Base-by-base conservation (phyloP, 2,888 invertebrate species). In the Lycophotia porphyrea region DNA sequence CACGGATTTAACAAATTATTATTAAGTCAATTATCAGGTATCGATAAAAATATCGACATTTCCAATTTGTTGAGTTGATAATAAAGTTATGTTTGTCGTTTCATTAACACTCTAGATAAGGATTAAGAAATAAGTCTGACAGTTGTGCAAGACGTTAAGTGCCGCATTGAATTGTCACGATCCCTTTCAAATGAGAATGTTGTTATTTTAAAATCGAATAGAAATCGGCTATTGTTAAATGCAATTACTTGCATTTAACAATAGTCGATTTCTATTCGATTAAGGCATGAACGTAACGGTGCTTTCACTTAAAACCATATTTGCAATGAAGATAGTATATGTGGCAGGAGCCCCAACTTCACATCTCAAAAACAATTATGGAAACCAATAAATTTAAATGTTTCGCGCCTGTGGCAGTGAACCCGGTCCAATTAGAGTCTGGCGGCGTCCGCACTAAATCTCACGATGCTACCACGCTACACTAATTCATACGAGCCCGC, bases 401-500 rank as follows among this genome's bases (percentile, higher is more conserved):
- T 93, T 95, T 93, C 92, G 93, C 93, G 96, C 96, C 96, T 87
- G 91, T 93, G 94, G 96, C 95, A 90, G 92, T 92, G 93, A 93
- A 93, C 93, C 93, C 92, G 91, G 94, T 94, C 95, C 96, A 96
- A 96, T 96, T 96, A 96, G 96, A 93, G 92, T 89, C 89, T 88
- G 90, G 91, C 91, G 91, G 90, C 92, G 92, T 93, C 93, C 90
- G 93, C 93, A 95, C 93, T 96, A 96, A 96, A 96, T 96, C 96
- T 96, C 92, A 86, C 86, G 82, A 87, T 81, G 96, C 96, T 96
- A 96, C 96, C 93, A 94, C 86, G 94, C 95, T 96, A 96, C 96
- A 96, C 96, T 95, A 96, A 96, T 96, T 96, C 96, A 95, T 95
- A 94, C 92, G 90, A 91, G 91, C 90, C 92, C 91, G 92, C 93